Evolutionary conservation across 2,113 vertebrate species (phyloP).

Genomic region (Picathartes gymnocephalus): DNA sequence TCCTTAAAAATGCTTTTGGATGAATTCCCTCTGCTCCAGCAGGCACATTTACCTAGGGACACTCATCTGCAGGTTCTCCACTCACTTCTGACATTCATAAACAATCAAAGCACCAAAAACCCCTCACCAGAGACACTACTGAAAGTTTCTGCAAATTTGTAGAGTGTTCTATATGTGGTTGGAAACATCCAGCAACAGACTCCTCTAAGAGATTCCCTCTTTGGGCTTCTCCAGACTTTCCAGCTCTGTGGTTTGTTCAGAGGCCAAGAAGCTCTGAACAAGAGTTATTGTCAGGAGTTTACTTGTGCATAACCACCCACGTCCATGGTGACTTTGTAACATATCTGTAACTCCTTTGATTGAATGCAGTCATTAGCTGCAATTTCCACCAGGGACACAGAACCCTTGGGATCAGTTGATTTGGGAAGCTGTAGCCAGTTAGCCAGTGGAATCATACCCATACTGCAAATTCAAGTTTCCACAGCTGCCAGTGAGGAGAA

Average conservation of each 20-base stretch:
- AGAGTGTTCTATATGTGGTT: neutral
- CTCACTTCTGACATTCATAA: neutral
- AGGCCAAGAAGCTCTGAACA: neutral
- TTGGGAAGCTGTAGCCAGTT: neutral
- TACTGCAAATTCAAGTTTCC: neutral
- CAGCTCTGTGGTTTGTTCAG: neutral
- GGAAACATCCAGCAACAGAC: neutral
- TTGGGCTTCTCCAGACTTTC: neutral
- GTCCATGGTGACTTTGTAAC: neutral
- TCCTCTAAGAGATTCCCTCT: neutral
- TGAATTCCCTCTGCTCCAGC: neutral
- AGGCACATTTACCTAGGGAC: neutral
- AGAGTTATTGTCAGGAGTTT: neutral
- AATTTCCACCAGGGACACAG: neutral
- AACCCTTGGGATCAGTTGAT: neutral
- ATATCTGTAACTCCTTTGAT: neutral
- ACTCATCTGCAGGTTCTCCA: neutral
- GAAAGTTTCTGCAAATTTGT: neutral
- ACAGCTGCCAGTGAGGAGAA: neutral
- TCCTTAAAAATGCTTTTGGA: neutral
- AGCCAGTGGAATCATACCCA: neutral
- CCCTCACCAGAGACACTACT: fast-evolving
- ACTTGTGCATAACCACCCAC: neutral
- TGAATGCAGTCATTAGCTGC: neutral
- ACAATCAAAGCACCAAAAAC: neutral